Evolutionary conservation across 92 coral and sea anemone species (phyloP), one percentile per base, ranked within the genome.

Genomic region (Montipora capitata): DNA sequence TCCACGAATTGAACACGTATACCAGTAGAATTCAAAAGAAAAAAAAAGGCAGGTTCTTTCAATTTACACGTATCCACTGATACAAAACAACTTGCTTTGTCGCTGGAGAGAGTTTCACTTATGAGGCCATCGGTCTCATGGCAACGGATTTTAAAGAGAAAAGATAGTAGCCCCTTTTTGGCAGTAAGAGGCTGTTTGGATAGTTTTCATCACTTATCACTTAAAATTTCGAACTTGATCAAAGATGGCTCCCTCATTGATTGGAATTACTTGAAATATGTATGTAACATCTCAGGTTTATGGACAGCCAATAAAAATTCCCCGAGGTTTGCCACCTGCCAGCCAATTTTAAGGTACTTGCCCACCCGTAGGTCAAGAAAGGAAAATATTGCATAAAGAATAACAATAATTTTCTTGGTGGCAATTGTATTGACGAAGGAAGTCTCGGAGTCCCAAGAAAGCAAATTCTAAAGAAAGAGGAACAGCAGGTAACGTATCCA

Each of bases 251-350:
- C 52, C 56, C 70, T 15, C 20, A n/a, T 68, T 68, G 66, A 81
- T 52, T 64, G 68, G 54, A 77, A 63, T 44, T 51, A 81, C 13
- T 17, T 68, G n/a, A 68, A 81, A 49, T 81, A 81, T 69, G 68
- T 57, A 81, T 54, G 68, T 35, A 69, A 12, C 51, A 40, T 16
- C 16, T 69, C 76, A 18, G 77, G 67, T 38, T 39, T 63, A 63
- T 40, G 10, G 20, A 12, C 40, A 17, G 54, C 85, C 85, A 81
- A 81, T 81, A 4, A 52, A 12, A 54, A 40, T 56, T 40, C 13
- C 7, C 52, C 52, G 6, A 17, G 17, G 68, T 38, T 68, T 20
- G 85, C 85, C 85, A 81, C 85, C 85, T 81, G 85, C 85, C 27
- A 65, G 18, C 51, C 3, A 48, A 51, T 76, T 54, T 54, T 54